These are phyloP conservation scores for Agrochola lychnidis DNA, from an alignment of 2,888 invertebrate genomes.

Conservation along the genomic window DNA sequence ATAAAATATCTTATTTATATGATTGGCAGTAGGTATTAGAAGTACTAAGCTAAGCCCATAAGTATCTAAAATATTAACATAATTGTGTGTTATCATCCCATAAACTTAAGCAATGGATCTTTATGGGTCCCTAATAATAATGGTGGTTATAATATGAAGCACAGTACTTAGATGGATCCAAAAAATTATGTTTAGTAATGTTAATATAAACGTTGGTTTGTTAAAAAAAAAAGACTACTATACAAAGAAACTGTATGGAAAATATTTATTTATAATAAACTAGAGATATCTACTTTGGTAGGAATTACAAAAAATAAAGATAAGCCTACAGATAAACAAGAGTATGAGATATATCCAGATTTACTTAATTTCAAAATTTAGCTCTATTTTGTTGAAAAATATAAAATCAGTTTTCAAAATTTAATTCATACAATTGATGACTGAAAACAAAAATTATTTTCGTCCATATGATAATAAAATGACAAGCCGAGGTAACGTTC, in stretches of 20 bases:
- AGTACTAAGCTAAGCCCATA: neutral
- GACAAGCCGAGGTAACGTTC: conserved; percentile 29
- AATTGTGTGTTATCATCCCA: conserved; percentile 1
- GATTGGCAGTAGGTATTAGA: neutral
- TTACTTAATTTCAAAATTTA: neutral
- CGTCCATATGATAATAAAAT: conserved; percentile 15
- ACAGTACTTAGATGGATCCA: neutral
- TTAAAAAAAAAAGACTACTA: no score
- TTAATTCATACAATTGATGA: neutral
- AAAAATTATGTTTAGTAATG: neutral
- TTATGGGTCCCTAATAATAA: neutral
- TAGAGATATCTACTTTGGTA: no score
- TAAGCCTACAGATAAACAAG: neutral
- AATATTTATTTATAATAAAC: no score
- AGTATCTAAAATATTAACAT: neutral
- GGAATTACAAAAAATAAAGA: no score
- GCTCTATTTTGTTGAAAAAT: neutral
- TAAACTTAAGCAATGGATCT: neutral
- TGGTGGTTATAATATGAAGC: neutral
- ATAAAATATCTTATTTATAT: neutral
- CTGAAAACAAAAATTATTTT: neutral
- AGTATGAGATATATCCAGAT: neutral
- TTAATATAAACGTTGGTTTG: neutral
- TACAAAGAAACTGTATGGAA: no score
- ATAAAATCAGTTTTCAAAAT: neutral